Conservation (phyloP, 2,797 vertebrate species). For the Acrossocheilus fasciatus region DNA sequence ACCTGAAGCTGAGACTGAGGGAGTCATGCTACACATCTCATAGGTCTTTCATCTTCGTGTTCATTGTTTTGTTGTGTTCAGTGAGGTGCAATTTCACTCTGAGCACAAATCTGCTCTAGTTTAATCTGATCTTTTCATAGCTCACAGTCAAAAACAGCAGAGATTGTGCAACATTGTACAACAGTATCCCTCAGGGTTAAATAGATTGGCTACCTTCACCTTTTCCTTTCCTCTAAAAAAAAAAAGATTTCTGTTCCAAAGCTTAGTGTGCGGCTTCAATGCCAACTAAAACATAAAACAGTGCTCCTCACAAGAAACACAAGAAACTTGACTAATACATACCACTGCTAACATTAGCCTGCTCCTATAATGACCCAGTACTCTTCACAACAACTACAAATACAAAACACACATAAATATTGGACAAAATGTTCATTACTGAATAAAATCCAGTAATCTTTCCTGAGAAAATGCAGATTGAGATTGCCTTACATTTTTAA, state of each 20-base stretch:
- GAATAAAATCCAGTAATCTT: neutral
- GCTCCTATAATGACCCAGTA: neutral
- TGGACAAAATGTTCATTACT: neutral
- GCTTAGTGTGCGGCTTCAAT: neutral
- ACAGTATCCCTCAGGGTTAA: neutral
- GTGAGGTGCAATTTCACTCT: slow-evolving; percentile 8
- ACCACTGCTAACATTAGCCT: neutral
- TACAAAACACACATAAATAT: neutral
- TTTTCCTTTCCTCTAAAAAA: neutral
- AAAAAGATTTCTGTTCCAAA: neutral
- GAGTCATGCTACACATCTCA: slow-evolving; percentile 21
- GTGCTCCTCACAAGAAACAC: neutral
- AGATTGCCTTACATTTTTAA: neutral
- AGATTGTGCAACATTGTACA: neutral
- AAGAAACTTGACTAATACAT: neutral
- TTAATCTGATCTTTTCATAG: neutral
- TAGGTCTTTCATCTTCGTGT: neutral
- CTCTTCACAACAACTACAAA: neutral
- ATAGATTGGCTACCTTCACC: slow-evolving; percentile 20
- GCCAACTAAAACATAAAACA: slow-evolving; percentile 6
- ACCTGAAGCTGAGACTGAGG: slow-evolving; percentile 3
- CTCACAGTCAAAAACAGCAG: neutral
- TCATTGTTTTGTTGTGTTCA: slow-evolving; percentile 40
- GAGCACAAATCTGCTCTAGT: neutral
- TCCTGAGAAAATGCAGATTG: neutral